Percentiles rank a stretch among this genome's conserved stretches.
phyloP scores from a whole-genome alignment of 2,797 vertebrate genomes.

The Cichlasoma orientale region DNA sequence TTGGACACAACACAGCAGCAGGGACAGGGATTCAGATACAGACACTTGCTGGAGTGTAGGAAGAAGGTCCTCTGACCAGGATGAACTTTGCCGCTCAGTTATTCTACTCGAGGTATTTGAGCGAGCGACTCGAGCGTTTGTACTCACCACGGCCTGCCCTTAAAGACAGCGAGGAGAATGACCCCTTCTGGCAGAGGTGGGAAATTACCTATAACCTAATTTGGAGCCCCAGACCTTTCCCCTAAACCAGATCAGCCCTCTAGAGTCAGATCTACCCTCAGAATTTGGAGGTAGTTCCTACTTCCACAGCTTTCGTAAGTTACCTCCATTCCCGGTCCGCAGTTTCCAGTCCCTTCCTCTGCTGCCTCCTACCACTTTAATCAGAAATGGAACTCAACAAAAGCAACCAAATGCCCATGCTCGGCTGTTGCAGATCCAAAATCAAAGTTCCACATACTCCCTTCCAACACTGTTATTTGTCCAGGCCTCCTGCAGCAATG shows the following conservation, averaged over 20 bases:
- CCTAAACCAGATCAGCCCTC: slow-evolving; percentile 21
- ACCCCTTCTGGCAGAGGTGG: slow-evolving; percentile 98
- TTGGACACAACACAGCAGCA: slow-evolving; percentile 30
- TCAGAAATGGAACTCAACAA: slow-evolving; percentile 6
- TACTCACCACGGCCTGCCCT: slow-evolving; percentile 71
- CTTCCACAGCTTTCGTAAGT: background rate
- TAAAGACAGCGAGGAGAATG: slow-evolving; percentile 84
- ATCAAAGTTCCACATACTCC: background rate
- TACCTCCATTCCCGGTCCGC: background rate
- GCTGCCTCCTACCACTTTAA: background rate
- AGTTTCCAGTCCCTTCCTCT: background rate
- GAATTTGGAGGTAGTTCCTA: background rate
- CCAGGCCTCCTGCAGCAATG: background rate
- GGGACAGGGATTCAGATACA: slow-evolving; percentile 21
- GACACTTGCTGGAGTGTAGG: slow-evolving; percentile 37
- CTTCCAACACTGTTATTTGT: background rate
- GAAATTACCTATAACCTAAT: slow-evolving; percentile 60
- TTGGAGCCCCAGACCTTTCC: slow-evolving; percentile 50
- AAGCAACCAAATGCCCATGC: background rate
- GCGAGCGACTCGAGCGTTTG: slow-evolving; percentile 73
- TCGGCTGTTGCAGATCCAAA: background rate
- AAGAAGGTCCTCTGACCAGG: slow-evolving; percentile 44
- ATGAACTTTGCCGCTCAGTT: slow-evolving; percentile 95
- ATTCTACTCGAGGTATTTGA: slow-evolving; percentile 85
- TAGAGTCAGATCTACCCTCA: slow-evolving; percentile 22